Base-by-base conservation (phyloP, 2,888 invertebrate species). In the Neuroscelio doddi region DNA sequence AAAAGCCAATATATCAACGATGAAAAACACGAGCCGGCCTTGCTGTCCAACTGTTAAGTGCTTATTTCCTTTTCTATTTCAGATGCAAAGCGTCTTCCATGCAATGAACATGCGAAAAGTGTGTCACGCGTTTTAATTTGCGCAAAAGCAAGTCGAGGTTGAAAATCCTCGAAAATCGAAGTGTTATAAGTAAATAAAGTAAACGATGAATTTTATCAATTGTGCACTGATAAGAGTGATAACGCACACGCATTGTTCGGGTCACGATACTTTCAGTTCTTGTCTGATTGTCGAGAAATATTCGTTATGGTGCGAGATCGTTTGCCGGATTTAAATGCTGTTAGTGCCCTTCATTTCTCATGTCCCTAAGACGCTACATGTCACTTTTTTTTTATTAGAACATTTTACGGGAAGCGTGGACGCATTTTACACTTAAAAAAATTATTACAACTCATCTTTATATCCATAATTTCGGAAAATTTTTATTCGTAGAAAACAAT, bases 291-390 rank as follows among this genome's bases (percentile, higher is more conserved):
- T 24, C 58, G 38, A 61, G 49, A 44, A 55, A 69, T 53, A 66
- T 30, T 65, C 68, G 78, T 61, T 72, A 83, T 84, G 83, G 75
- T 82, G 34, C 80, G 83, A 55, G 83, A 83, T 73, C 81, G 84
- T 50, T 74, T 82, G 71, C 73, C 76, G 10, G 84, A 85, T 58
- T 77, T 84, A 67, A 76, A 71, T 69, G 78, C 80, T 15, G 84
- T 84, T 77, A 77, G 83, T 83, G 51, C 41, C 10, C 14, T 49
- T 7, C 9, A 10, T 29, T 14, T 8, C 4, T 45, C 14, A 3
- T 53, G 32, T 14, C n/a, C n/a, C n/a, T n/a, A n/a, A n/a, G n/a
- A n/a, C n/a, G n/a, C n/a, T n/a, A n/a, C n/a, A n/a, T n/a, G n/a
- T n/a, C n/a, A 17, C 17, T 21, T 9, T 16, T 39, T 17, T 9